These are phyloP conservation scores for Drosophila subobscura DNA, from an alignment of 1,140 invertebrate species.

Conservation along the genomic window DNA sequence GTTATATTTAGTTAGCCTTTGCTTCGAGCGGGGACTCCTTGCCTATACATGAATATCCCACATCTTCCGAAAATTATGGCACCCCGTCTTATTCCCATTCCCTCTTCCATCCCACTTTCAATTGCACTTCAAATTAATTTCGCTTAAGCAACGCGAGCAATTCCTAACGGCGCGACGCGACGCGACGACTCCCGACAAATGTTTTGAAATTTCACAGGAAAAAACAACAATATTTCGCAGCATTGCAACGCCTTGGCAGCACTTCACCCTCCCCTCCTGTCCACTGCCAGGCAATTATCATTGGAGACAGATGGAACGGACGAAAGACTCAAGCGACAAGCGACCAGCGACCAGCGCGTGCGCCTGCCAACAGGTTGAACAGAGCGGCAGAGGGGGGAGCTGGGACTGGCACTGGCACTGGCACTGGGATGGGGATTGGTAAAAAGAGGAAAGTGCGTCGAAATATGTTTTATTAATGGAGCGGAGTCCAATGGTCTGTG, in stretches of 20 bases:
- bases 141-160: slow-evolving; percentile 37
- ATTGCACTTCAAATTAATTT: slow-evolving; percentile 46
- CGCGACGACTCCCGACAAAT: slow-evolving; percentile 14
- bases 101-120: slow-evolving; percentile 29
- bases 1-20: no score
- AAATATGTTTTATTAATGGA: slow-evolving; percentile 70
- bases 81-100: neutral
- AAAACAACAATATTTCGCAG: slow-evolving; percentile 41
- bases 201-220: slow-evolving; percentile 38
- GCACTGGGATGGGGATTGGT: no score
- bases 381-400: neutral
- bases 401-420: no score
- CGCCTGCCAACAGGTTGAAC: slow-evolving; percentile 37
- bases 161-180: slow-evolving; percentile 32
- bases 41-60: no score
- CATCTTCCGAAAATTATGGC: no score
- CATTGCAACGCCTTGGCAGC: slow-evolving; percentile 35
- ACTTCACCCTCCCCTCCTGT: neutral
- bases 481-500: slow-evolving; percentile 14
- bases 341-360: slow-evolving; percentile 31
- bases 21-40: no score
- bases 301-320: neutral
- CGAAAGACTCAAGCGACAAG: slow-evolving; percentile 55
- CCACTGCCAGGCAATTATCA: slow-evolving; percentile 33
- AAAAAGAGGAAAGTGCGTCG: slow-evolving; percentile 56